These are phyloP conservation scores for Takifugu flavidus DNA, from an alignment of 2,113 vertebrate species.

Conservation along the genomic window DNA sequence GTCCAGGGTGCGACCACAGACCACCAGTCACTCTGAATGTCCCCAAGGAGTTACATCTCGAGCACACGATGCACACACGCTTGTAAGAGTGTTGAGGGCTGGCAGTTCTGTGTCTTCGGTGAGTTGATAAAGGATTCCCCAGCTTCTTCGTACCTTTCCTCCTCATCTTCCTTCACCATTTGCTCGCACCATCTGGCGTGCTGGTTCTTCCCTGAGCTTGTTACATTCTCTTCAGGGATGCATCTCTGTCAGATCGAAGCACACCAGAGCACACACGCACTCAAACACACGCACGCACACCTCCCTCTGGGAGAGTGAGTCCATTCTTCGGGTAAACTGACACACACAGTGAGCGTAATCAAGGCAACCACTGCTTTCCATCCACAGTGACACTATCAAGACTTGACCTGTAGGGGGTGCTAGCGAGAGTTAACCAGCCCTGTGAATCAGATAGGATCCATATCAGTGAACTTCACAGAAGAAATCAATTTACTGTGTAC, in stretches of 20 bases:
- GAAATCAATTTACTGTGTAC: not conserved
- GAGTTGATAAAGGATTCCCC: slow-evolving; percentile 48
- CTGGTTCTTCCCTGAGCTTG: slow-evolving; percentile 68
- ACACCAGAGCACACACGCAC: slow-evolving; percentile 36
- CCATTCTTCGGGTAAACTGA: slow-evolving; percentile 60
- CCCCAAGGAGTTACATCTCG: slow-evolving; percentile 21
- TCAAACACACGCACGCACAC: slow-evolving; percentile 40
- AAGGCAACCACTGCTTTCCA: slow-evolving; percentile 36
- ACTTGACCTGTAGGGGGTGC: slow-evolving; percentile 55
- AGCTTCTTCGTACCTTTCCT: slow-evolving; percentile 20
- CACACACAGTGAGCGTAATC: slow-evolving; percentile 61
- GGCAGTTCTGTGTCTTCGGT: slow-evolving; percentile 62
- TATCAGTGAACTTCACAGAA: not conserved
- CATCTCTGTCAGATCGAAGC: slow-evolving; percentile 20
- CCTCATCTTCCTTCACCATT: slow-evolving; percentile 22
- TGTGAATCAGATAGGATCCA: slow-evolving; percentile 29
- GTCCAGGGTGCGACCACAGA: slow-evolving; percentile 58
- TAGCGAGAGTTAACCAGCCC: slow-evolving; percentile 68
- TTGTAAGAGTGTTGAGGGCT: slow-evolving; percentile 60
- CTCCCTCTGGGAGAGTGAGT: slow-evolving; percentile 55
- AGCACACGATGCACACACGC: slow-evolving; percentile 28
- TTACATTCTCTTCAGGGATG: slow-evolving; percentile 67
- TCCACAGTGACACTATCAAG: slow-evolving; percentile 57
- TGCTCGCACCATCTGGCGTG: slow-evolving; percentile 41
- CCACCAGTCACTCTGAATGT: slow-evolving; percentile 34